Evolutionary conservation across 2,113 vertebrate genomes (phyloP).

Genomic region (Myotis davidii): DNA sequence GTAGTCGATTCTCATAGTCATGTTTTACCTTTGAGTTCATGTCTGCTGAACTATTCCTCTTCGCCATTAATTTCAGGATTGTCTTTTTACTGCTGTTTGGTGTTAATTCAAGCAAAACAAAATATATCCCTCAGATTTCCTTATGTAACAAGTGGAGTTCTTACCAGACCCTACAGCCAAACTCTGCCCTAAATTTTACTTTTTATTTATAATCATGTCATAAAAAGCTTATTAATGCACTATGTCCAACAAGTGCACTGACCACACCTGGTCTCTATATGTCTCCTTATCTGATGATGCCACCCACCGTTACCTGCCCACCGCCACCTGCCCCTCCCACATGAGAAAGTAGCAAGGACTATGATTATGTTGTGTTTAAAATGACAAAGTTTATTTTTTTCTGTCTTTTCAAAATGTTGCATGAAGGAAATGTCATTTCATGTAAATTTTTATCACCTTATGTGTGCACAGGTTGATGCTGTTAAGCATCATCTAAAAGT

Average conservation of each 20-base stretch:
- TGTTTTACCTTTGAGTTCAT: background rate
- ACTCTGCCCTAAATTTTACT: background rate
- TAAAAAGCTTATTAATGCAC: background rate
- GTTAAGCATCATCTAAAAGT: background rate
- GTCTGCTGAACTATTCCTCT: background rate
- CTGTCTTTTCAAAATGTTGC: background rate
- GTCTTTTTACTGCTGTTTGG: background rate
- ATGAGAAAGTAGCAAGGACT: background rate
- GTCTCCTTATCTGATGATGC: background rate
- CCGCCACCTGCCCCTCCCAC: background rate
- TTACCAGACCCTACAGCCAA: background rate
- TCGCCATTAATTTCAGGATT: background rate
- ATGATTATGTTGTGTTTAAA: background rate
- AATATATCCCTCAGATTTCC: background rate
- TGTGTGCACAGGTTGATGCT: background rate
- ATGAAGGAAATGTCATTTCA: background rate
- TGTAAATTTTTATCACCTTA: background rate
- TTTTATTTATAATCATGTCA: background rate
- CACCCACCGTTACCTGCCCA: accelerated
- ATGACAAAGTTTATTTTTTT: background rate
- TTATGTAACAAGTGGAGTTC: background rate
- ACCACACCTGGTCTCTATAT: background rate
- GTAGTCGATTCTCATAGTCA: background rate
- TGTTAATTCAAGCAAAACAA: background rate
- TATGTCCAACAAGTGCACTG: background rate